Evolutionary conservation across 2,888 invertebrate genomes (phyloP).

Genomic region (Drosophila setosimentum): DNA sequence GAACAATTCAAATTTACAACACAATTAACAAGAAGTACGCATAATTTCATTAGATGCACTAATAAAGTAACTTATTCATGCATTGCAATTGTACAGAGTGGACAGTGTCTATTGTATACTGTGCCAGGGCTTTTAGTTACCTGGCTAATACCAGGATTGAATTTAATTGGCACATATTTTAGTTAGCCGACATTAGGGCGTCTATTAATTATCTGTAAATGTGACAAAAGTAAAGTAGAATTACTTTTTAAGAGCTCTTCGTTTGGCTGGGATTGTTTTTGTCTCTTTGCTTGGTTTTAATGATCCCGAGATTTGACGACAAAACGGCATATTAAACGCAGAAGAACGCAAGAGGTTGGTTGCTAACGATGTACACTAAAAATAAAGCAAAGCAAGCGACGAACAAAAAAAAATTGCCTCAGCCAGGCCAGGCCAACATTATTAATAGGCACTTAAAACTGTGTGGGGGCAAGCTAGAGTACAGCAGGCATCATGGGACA

Average conservation of each 20-base stretch:
- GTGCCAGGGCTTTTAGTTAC: conserved; percentile 2
- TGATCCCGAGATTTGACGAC: conserved; percentile 74
- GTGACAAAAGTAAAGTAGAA: conserved; percentile 50
- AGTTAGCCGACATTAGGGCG: conserved; percentile 54
- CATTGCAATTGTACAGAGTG: conserved; percentile 3
- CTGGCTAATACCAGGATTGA: conserved; percentile 21
- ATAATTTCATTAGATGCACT: conserved; percentile 38
- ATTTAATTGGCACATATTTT: conserved; percentile 67
- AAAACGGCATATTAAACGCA: conserved; percentile 76
- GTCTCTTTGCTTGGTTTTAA: conserved; percentile 60
- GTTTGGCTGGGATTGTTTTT: conserved; percentile 5
- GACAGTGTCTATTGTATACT: neutral
- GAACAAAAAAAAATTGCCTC: conserved; percentile 51
- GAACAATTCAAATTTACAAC: conserved; percentile 50
- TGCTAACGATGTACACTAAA: conserved; percentile 69
- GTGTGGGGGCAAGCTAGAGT: conserved; percentile 46
- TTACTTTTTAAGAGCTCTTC: conserved; percentile 44
- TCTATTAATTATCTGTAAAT: conserved; percentile 68
- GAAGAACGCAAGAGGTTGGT: conserved; percentile 43
- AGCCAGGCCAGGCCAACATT: conserved; percentile 65
- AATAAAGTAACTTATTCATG: conserved; percentile 33
- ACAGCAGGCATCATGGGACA: neutral
- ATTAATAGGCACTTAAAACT: conserved; percentile 76
- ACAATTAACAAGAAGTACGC: conserved; percentile 52
- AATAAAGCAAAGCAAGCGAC: conserved; percentile 65